Evolutionary conservation across 2,888 invertebrate genomes (phyloP).

Genomic region (Monochamus alternatus): DNA sequence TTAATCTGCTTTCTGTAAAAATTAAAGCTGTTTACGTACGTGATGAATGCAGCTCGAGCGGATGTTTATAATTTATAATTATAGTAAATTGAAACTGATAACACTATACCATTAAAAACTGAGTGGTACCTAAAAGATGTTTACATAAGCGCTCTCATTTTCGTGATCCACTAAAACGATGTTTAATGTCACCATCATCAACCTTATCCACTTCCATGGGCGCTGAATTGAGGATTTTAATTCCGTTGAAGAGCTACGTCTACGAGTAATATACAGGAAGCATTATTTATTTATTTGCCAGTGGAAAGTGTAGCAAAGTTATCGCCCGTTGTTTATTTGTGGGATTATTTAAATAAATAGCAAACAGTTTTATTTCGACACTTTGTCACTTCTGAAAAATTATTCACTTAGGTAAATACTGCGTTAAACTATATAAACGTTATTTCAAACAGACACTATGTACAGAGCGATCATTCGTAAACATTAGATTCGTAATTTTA

Average conservation of each 20-base stretch:
- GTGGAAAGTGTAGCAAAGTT: no score
- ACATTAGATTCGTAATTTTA: no score
- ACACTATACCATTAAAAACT: constrained; percentile 8
- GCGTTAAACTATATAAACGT: no score
- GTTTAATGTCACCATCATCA: constrained; percentile 10
- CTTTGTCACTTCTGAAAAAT: no score
- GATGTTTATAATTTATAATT: constrained; percentile 7
- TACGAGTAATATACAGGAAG: neutral
- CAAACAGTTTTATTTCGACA: no score
- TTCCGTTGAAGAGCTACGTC: neutral
- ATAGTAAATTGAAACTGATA: constrained; percentile 13
- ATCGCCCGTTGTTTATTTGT: no score
- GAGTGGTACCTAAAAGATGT: constrained; percentile 4
- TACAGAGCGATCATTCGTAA: no score
- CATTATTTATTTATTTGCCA: neutral
- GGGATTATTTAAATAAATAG: no score
- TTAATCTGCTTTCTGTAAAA: neutral
- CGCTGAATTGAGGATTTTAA: neutral
- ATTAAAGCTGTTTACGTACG: neutral
- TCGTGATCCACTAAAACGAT: constrained; percentile 6
- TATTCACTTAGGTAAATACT: no score
- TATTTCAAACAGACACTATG: no score
- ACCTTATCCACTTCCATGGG: constrained; percentile 2
- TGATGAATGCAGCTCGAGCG: neutral
- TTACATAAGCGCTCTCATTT: neutral